phyloP scores from a whole-genome alignment of 1,140 invertebrate species.

The Mya arenaria region DNA sequence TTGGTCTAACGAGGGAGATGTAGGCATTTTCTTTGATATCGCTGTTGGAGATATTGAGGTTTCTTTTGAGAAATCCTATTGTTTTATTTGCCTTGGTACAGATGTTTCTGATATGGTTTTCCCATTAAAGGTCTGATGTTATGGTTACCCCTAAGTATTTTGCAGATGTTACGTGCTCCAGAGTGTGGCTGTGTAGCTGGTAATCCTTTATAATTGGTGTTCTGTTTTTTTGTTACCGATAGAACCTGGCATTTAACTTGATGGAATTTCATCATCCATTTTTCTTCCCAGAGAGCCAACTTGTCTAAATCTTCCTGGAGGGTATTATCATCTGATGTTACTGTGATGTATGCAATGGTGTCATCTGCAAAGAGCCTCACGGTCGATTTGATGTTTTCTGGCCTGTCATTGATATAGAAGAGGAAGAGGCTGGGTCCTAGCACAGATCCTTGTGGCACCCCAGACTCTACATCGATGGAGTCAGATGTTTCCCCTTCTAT shows the following conservation, averaged over 20 bases:
- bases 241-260: neutral
- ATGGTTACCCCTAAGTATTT: slow-evolving; percentile 3
- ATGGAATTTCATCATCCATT: slow-evolving; percentile 9
- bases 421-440: slow-evolving; percentile 51
- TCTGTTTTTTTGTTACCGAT: neutral
- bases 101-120: slow-evolving; percentile 88
- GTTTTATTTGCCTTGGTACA: too few relatives aligned
- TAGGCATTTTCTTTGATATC: too few relatives aligned
- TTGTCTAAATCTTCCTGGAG: slow-evolving; percentile 4
- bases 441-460: slow-evolving; percentile 52
- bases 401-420: slow-evolving; percentile 51
- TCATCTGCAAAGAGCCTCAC: slow-evolving; percentile 51
- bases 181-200: neutral
- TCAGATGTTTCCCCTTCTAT: slow-evolving; percentile 25
- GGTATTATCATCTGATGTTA: neutral
- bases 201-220: neutral
- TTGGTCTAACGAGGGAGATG: too few relatives aligned
- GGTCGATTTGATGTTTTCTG: slow-evolving; percentile 38
- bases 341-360: slow-evolving; percentile 7
- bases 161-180: neutral
- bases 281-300: neutral
- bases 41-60: too few relatives aligned
- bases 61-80: too few relatives aligned
- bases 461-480: slow-evolving; percentile 27
- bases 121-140: slow-evolving; percentile 83